Evolutionary conservation across 2,113 vertebrate genomes (phyloP), one percentile per base, ranked within the genome.

Genomic region (Phrynocephalus versicolor): DNA sequence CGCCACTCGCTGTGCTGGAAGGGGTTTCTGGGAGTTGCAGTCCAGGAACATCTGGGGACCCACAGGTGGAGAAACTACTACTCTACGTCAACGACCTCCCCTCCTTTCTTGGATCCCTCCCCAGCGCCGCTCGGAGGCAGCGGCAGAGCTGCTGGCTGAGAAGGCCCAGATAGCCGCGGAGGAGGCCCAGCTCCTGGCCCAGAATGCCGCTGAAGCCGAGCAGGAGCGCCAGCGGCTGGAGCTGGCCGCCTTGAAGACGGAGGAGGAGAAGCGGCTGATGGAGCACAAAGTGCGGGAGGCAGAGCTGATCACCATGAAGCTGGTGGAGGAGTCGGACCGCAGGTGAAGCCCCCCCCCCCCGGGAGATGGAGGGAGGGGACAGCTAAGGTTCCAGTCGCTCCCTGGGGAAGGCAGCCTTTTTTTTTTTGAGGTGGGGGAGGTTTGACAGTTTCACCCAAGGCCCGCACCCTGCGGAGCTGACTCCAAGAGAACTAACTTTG

Each of bases 201-300:
- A 98, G 94, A 98, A 97, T 58, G 98, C 98, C 25, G 98, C 97
- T 0, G 98, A 99, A 55, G 97, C 98, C 0, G 97, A 98, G 92
- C 97, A 98, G 89, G 97, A 99, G 9, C 94, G 97, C 8, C 98
- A 98, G 92, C 96, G 97, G 89, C 94, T 98, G 90, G 97, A 98
- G 94, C 95, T 98, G 90, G 95, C 97, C 0, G 98, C 98, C 33
- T 94, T 98, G 92, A 98, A 98, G 87, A 98, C 96, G 88, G 98
- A 98, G 92, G 98, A 98, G 90, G 98, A 98, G 92, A 97, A 98
- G 85, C 94, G 97, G 23, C 95, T 97, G 93, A 98, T 98, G 97
- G 98, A 99, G 94, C 98, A 98, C 94, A 98, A 99, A 95, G 98
- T 98, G 97, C 95, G 97, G 85, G 98, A 99, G 93, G 97, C 98